Conservation (phyloP, 2,888 invertebrate genomes). For the Coenonympha glycerion region DNA sequence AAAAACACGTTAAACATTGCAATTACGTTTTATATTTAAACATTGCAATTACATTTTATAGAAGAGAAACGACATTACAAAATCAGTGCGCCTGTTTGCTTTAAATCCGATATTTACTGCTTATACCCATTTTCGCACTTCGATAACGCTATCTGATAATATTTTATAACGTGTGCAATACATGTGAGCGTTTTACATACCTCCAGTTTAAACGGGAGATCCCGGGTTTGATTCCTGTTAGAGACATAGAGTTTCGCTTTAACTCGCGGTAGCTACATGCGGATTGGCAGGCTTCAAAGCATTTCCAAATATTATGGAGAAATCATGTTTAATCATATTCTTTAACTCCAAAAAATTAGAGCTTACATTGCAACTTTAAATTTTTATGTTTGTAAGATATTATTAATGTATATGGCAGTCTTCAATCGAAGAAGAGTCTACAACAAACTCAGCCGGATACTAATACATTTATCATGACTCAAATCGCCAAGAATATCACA, state of each 20-base stretch:
- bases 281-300: too few species aligned
- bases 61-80: conserved; percentile 9
- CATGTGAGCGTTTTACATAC: neutral
- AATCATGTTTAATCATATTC: too few species aligned
- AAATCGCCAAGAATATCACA: neutral
- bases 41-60: neutral
- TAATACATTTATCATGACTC: too few species aligned
- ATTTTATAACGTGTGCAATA: conserved; percentile 9
- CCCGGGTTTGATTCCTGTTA: neutral
- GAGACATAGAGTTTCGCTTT: neutral
- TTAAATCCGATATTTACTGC: conserved; percentile 5
- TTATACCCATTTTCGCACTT: neutral
- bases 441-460: too few species aligned
- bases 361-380: too few species aligned
- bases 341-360: too few species aligned
- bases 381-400: too few species aligned
- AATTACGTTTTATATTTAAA: neutral
- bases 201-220: neutral
- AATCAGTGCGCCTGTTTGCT: conserved; percentile 13
- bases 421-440: too few species aligned
- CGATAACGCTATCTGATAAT: conserved; percentile 20
- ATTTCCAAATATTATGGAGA: too few species aligned
- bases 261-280: too few species aligned
- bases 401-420: too few species aligned
- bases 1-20: neutral